phyloP scores from a whole-genome alignment of 2,113 vertebrate species.

The Petromus typicus region DNA sequence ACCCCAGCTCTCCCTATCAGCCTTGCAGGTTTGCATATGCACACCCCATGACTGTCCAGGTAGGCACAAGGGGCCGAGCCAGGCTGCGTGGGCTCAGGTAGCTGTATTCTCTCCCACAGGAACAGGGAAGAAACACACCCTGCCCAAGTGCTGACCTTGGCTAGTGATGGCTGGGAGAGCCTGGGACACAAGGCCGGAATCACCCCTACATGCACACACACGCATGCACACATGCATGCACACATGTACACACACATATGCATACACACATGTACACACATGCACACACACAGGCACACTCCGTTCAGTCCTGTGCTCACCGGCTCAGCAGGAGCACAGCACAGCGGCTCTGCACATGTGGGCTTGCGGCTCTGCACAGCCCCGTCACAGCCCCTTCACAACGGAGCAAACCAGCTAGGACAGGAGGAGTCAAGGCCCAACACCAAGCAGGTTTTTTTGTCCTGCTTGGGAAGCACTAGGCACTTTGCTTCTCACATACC shows the following conservation, averaged over 20 bases:
- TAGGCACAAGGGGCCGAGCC: rapidly evolving
- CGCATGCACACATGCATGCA: too few relatives aligned
- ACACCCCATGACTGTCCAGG: background rate
- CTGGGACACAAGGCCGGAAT: background rate
- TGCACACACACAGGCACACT: background rate
- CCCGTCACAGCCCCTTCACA: too few relatives aligned
- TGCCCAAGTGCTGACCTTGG: rapidly evolving
- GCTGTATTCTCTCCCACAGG: background rate
- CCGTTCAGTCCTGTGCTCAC: background rate
- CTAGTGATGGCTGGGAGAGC: background rate
- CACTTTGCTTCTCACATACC: background rate
- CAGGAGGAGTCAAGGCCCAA: background rate
- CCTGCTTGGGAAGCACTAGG: background rate
- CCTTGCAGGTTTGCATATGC: background rate
- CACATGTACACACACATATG: background rate
- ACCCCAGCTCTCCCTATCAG: background rate
- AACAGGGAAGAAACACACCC: background rate
- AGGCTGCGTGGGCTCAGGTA: rapidly evolving
- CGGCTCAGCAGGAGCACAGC: background rate
- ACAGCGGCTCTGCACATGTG: background rate
- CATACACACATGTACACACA: background rate
- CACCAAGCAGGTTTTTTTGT: background rate
- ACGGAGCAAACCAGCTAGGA: background rate
- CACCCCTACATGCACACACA: background rate
- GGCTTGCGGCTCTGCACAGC: background rate